These are phyloP conservation scores for Montipora capricornis DNA, from an alignment of 64 coral and sea anemone species.

Conservation along the genomic window DNA sequence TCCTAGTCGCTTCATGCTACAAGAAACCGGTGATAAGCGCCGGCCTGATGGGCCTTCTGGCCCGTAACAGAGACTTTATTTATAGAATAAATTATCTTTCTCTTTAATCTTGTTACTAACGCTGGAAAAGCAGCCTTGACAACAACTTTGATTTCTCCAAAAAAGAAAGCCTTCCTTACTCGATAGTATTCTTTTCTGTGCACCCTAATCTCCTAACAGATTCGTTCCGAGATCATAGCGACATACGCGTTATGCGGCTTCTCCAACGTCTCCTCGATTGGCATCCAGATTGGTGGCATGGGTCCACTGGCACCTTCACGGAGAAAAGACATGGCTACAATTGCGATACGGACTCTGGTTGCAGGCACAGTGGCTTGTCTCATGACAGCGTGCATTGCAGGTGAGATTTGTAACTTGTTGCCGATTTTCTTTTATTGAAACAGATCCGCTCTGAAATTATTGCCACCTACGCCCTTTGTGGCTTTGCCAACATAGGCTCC, in stretches of 20 bases:
- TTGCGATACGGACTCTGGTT: slow-evolving; percentile 70
- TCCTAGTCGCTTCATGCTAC: no score
- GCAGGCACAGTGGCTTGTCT: slow-evolving; percentile 75
- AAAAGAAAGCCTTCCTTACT: not conserved
- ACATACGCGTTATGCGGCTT: slow-evolving; percentile 77
- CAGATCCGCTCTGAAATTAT: slow-evolving; percentile 94
- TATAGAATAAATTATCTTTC: no score
- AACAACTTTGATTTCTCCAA: not conserved
- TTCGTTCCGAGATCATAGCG: slow-evolving; percentile 58
- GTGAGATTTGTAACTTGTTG: slow-evolving; percentile 40
- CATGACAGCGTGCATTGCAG: slow-evolving; percentile 71
- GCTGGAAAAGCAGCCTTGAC: not conserved
- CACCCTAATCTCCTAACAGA: slow-evolving; percentile 25
- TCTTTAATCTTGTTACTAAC: no score
- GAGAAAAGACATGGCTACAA: slow-evolving; percentile 58
- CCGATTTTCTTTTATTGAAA: slow-evolving; percentile 15
- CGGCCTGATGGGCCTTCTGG: no score
- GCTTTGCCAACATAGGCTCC: slow-evolving; percentile 84
- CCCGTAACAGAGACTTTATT: no score
- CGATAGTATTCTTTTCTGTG: not conserved
- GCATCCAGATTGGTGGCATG: slow-evolving; percentile 69
- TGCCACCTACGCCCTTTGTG: slow-evolving; percentile 83
- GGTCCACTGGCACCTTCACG: slow-evolving; percentile 59
- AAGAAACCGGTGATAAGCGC: no score
- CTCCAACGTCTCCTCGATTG: slow-evolving; percentile 72